Conservation (phyloP, 2,888 invertebrate species). For the Octonoba sinensis region DNA sequence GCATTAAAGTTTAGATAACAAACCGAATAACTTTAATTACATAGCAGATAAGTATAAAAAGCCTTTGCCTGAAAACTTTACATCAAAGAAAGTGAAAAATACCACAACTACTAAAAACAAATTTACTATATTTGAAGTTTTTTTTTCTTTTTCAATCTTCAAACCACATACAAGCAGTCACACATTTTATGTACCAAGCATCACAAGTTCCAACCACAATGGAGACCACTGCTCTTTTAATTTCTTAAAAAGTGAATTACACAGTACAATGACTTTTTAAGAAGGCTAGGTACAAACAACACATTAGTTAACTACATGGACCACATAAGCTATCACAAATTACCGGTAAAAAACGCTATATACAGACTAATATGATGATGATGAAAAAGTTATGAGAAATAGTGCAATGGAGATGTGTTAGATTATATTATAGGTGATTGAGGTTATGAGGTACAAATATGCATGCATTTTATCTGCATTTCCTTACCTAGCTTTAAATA, state of each 20-base stretch:
- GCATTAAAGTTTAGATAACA: no score
- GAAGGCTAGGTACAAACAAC: conserved; percentile 38
- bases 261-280: conserved; percentile 24
- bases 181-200: conserved; percentile 9
- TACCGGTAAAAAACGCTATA: conserved; percentile 61
- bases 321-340: conserved; percentile 60
- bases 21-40: no score
- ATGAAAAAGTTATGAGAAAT: conserved; percentile 39
- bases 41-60: no score
- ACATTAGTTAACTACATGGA: conserved; percentile 54
- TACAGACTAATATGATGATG: conserved; percentile 62
- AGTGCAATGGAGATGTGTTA: conserved; percentile 57
- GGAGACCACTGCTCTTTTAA: conserved; percentile 16
- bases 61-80: no score
- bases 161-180: neutral
- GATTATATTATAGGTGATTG: conserved; percentile 48
- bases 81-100: no score
- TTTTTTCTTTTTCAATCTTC: no score
- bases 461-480: conserved; percentile 44
- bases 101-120: no score
- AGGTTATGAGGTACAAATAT: conserved; percentile 55
- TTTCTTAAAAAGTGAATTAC: conserved; percentile 26
- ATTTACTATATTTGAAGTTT: no score
- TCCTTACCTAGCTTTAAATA: conserved; percentile 44
- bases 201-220: conserved; percentile 14